phyloP scores from a whole-genome alignment of 2,797 vertebrate genomes.

The Schizopygopsis malacanthus region DNA sequence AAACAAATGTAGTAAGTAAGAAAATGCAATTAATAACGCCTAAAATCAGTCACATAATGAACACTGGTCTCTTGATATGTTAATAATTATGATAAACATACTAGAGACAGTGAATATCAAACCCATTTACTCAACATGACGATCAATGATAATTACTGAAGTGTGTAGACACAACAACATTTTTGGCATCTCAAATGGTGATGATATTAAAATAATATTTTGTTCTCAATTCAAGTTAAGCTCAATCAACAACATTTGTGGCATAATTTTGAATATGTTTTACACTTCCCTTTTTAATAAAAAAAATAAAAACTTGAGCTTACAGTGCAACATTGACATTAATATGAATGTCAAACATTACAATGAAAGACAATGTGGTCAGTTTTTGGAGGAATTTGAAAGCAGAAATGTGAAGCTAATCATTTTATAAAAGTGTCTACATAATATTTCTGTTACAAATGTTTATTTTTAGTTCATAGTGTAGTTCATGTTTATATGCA shows the following conservation, averaged over 20 bases:
- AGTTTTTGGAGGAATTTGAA: not conserved
- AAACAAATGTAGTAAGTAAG: not conserved
- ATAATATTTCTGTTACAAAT: not conserved
- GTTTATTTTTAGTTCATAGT: too few relatives aligned
- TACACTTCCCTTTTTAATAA: not conserved
- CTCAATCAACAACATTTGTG: not conserved
- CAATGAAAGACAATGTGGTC: not conserved
- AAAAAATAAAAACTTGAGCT: not conserved
- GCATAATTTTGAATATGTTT: not conserved
- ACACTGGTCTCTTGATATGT: not conserved
- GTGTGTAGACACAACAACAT: not conserved
- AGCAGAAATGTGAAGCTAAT: not conserved
- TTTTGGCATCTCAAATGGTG: not conserved
- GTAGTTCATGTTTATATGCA: not conserved
- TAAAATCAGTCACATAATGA: slow-evolving; percentile 1
- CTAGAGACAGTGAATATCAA: slow-evolving; percentile 7
- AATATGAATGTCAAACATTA: not conserved
- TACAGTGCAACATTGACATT: not conserved
- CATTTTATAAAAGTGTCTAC: not conserved
- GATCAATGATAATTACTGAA: slow-evolving; percentile 8
- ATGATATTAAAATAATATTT: not conserved
- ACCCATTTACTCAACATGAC: not conserved
- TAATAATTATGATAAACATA: slow-evolving; percentile 13
- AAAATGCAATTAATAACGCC: not conserved
- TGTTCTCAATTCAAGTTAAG: not conserved